Evolutionary conservation across 2,888 invertebrate species (phyloP), one percentile per base, ranked within the genome.

Genomic region (Poecilobothrus nobilitatus): DNA sequence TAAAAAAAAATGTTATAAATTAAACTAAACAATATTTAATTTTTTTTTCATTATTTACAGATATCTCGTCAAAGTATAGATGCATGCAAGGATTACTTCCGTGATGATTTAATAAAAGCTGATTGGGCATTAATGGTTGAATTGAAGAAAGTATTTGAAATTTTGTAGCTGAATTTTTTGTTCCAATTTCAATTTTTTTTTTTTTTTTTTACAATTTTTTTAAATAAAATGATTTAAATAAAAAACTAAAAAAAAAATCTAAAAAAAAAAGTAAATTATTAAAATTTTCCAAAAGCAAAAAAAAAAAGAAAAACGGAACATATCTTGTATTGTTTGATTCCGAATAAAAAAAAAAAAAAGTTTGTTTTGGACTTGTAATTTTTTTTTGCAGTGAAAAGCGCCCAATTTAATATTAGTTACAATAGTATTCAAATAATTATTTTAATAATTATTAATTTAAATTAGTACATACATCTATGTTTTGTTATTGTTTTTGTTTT

Each of bases 71-170:
- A 97, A 79, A 97, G 97, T 73, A 99, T 99, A 79, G 98, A 99
- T 83, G 97, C 96, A 10, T 97, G 98, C 84, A 99, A 99, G 84
- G 94, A 97, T 76, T 96, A 97, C 84, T 99, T 99, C 89, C 88
- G 99, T 72, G 97, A 97, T 76, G 99, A 99, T 82, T 87, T 99
- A 76, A 84, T 91, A 78, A 99, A 97, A 84, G 89, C 91, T 74
- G 99, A 99, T 82, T 99, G 99, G 99, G 93, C 94, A 80, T 84
- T 99, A 72, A 96, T 99, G 91, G 92, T 98, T 70, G 97, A 99
- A 84, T 85, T 99, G 79, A 99, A 99, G 85, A 98, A 97, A 83
- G 85, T 91, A 76, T 97, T 99, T 86, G 89, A 95, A 83, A 97
- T 97, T 83, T 87, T 97, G 80, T 97, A 92, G 85, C 76, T 73